Evolutionary conservation across 1,140 invertebrate genomes (phyloP).

Genomic region (Oppia nitens): DNA sequence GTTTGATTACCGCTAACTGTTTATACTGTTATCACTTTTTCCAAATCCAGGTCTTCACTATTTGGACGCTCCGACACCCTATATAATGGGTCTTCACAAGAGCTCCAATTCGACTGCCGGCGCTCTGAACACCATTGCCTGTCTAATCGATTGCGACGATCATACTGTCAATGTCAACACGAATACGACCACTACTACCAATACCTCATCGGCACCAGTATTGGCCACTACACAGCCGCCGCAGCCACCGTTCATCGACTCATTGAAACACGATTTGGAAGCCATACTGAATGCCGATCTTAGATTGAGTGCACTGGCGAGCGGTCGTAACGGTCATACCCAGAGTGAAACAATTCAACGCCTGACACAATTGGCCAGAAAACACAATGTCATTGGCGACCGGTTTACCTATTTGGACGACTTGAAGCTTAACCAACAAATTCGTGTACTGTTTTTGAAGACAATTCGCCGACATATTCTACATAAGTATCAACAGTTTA

Average conservation of each 20-base stretch:
- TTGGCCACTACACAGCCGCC: too few relatives aligned
- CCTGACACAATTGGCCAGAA: conserved; percentile 1
- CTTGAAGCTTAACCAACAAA: conserved; percentile 71
- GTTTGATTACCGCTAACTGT: too few relatives aligned
- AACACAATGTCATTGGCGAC: background rate
- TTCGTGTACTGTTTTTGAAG: conserved; percentile 88
- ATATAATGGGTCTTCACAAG: conserved; percentile 71
- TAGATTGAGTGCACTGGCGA: background rate
- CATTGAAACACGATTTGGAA: conserved; percentile 13
- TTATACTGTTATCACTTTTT: too few relatives aligned
- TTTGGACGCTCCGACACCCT: conserved; percentile 95
- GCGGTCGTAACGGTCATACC: too few relatives aligned
- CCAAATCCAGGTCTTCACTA: conserved; percentile 51
- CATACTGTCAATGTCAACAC: conserved; percentile 10
- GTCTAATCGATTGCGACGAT: conserved; percentile 17
- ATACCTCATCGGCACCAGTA: too few relatives aligned
- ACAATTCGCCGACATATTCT: conserved; percentile 14
- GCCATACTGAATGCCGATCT: conserved; percentile 7
- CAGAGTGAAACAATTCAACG: conserved; percentile 9
- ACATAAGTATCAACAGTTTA: conserved; percentile 17
- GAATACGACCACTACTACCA: background rate
- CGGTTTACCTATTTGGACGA: conserved; percentile 50
- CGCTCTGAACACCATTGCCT: conserved; percentile 3
- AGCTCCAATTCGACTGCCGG: conserved; percentile 3
- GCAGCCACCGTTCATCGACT: conserved; percentile 16